These are phyloP conservation scores for Percopsis omiscomaycus DNA, from an alignment of 2,797 vertebrate species.

Conservation along the genomic window DNA sequence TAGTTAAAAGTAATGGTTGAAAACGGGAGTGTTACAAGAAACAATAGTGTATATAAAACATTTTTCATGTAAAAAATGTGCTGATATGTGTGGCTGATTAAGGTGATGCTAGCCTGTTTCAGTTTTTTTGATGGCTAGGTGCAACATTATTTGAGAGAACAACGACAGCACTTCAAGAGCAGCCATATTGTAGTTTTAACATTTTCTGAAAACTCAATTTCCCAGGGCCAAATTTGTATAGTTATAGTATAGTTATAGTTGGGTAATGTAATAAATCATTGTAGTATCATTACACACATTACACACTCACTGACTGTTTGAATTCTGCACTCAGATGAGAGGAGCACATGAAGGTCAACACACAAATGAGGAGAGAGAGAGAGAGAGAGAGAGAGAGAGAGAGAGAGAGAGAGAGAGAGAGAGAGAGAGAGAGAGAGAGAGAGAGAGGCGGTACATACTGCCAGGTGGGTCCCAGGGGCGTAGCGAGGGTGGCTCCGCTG, in stretches of 20 bases:
- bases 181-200: no score
- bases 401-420: constrained; percentile 21
- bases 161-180: no score
- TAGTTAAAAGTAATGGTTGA: constrained; percentile 25
- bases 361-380: constrained; percentile 33
- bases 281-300: constrained; percentile 6
- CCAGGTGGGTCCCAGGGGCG: constrained; percentile 86
- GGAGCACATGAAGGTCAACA: constrained; percentile 60
- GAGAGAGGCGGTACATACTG: constrained; percentile 86
- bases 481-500: constrained; percentile 87
- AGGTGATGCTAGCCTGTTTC: no score
- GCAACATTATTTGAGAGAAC: no score
- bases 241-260: background rate
- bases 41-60: no score
- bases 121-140: no score
- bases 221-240: no score
- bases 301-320: constrained; percentile 24
- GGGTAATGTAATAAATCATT: constrained; percentile 17
- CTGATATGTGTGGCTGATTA: no score
- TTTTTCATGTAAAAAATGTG: no score
- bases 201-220: no score
- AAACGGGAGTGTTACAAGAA: background rate
- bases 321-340: constrained; percentile 44
- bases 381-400: constrained; percentile 7
- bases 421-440: constrained; percentile 18